phyloP scores from a whole-genome alignment of 2,888 invertebrate species.

The Cheilosia vulpina region DNA sequence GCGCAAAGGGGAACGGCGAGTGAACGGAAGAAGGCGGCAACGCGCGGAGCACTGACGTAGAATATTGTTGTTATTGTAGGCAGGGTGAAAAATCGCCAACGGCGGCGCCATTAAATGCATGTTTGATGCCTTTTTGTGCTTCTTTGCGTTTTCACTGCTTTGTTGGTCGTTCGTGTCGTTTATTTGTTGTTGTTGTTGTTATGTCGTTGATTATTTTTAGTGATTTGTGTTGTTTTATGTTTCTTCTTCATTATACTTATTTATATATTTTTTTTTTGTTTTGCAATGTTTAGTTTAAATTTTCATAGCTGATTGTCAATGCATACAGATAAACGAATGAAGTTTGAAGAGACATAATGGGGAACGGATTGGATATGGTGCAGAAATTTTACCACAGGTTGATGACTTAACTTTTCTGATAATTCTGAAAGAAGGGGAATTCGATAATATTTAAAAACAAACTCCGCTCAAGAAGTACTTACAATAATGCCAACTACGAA shows the following conservation, averaged over 20 bases:
- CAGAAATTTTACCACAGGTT: background rate
- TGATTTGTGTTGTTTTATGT: constrained; percentile 54
- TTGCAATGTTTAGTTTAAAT: constrained; percentile 32
- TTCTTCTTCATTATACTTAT: background rate
- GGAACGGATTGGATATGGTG: background rate
- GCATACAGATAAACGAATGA: background rate
- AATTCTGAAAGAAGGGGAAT: no score
- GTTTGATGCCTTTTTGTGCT: constrained; percentile 54
- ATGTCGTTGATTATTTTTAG: constrained; percentile 63
- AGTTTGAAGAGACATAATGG: background rate
- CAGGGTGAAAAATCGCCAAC: constrained; percentile 57
- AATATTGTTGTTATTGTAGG: constrained; percentile 54
- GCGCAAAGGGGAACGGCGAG: constrained; percentile 24
- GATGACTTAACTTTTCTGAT: no score
- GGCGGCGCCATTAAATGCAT: constrained; percentile 70
- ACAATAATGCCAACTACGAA: no score
- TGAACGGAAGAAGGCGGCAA: constrained; percentile 9
- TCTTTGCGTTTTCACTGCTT: constrained; percentile 42
- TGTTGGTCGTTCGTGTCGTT: constrained; percentile 18
- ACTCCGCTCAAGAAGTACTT: no score
- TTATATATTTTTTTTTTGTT: constrained; percentile 10
- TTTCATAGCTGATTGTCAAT: constrained; percentile 18
- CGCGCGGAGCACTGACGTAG: constrained; percentile 19
- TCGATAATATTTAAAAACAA: no score
- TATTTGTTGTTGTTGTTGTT: constrained; percentile 33